Percentiles rank a stretch among this genome's conserved stretches.
Conservation (phyloP, 1,140 invertebrate species). For the Bombus balteatus region DNA sequence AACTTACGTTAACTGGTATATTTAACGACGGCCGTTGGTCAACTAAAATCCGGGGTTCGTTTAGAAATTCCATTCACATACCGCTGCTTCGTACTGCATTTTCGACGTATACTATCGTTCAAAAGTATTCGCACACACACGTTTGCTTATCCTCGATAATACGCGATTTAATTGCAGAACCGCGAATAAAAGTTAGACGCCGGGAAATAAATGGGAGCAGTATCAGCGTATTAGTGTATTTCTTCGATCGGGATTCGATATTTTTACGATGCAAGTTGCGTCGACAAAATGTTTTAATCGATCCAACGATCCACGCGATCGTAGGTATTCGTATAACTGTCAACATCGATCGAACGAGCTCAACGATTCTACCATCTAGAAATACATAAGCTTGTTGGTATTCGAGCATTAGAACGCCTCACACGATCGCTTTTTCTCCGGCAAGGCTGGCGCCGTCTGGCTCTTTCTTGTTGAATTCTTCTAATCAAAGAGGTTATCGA, state of each 20-base stretch:
- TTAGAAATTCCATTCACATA: not conserved
- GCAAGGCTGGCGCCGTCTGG: conserved; percentile 54
- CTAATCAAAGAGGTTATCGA: conserved; percentile 60
- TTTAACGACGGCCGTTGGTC: not conserved
- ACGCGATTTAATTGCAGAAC: too few species aligned
- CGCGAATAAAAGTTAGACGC: too few species aligned
- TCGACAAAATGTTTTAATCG: conserved; percentile 13
- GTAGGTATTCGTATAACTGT: conserved; percentile 36
- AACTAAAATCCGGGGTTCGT: not conserved
- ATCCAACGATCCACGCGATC: not conserved
- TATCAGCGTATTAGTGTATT: not conserved
- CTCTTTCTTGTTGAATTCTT: conserved; percentile 56
- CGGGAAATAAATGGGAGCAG: not conserved
- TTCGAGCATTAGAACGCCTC: conserved; percentile 57
- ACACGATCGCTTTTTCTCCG: conserved; percentile 53
- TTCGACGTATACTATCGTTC: not conserved
- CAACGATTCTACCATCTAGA: conserved; percentile 38
- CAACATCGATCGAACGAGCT: conserved; percentile 26
- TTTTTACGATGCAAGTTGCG: not conserved
- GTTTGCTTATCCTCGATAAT: too few species aligned
- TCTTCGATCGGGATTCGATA: not conserved
- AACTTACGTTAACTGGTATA: not conserved
- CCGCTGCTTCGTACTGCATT: not conserved
- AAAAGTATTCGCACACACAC: not conserved
- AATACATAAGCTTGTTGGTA: conserved; percentile 39